Conservation (phyloP, 2,113 vertebrate genomes). For the Cyrtonyx montezumae region DNA sequence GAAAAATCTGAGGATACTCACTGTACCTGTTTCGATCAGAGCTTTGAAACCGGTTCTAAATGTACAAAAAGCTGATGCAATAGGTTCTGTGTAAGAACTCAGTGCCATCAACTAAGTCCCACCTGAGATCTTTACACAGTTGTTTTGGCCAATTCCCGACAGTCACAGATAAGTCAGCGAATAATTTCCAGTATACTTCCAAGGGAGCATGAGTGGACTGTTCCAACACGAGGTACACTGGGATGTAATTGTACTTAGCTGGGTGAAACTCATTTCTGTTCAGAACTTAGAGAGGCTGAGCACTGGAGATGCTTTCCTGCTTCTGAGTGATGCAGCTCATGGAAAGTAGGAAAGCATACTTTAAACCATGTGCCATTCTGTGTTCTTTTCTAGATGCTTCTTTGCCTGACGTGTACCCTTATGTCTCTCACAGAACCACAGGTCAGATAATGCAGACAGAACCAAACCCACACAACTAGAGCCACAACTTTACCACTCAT, state of each 20-base stretch:
- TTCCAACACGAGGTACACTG: not conserved
- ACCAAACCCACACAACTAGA: fast-evolving
- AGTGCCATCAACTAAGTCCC: not conserved
- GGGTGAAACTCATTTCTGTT: not conserved
- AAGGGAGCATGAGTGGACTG: not conserved
- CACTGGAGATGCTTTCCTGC: not conserved
- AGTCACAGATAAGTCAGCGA: not conserved
- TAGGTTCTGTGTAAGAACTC: not conserved
- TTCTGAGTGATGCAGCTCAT: not conserved
- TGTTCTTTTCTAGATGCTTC: fast-evolving
- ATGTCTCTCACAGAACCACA: not conserved
- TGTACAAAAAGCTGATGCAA: not conserved
- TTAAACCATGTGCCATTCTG: not conserved
- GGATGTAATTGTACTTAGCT: not conserved
- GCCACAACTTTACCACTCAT: not conserved
- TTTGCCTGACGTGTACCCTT: not conserved
- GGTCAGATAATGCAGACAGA: not conserved
- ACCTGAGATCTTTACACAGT: not conserved
- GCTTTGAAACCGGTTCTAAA: not conserved
- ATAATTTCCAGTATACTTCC: not conserved
- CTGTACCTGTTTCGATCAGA: not conserved
- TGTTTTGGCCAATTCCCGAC: not conserved
- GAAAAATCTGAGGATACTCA: not conserved
- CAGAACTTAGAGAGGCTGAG: not conserved
- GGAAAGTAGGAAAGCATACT: not conserved